A percentile compares a stretch with the other conserved stretches of the same genome.
Conservation (phyloP, 1,140 invertebrate genomes). For the Ridgeia piscesae region DNA sequence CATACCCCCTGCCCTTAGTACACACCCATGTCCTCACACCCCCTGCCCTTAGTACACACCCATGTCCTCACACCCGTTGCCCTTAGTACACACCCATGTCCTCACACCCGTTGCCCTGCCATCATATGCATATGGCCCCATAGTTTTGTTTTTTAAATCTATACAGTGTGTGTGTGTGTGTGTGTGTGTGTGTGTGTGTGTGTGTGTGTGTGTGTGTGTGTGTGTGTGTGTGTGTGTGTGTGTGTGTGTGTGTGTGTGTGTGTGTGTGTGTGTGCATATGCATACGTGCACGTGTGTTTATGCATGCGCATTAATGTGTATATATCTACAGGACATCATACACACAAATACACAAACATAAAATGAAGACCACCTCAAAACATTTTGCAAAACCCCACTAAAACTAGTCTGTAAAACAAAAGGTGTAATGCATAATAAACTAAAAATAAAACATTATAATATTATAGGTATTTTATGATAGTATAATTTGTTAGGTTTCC, state of each 20-base stretch:
- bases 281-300: background rate
- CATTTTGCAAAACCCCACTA: too few species aligned
- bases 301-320: background rate
- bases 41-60: too few species aligned
- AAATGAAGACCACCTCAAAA: background rate
- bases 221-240: background rate
- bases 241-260: background rate
- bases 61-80: too few species aligned
- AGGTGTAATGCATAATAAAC: background rate
- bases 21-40: too few species aligned
- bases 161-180: background rate
- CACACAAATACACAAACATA: background rate
- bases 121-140: background rate
- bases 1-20: too few species aligned
- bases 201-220: background rate
- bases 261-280: too few species aligned
- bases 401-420: background rate
- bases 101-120: too few species aligned
- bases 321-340: background rate
- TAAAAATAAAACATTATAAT: conserved; percentile 6
- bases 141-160: background rate
- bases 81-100: too few species aligned
- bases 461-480: background rate
- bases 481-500: too few species aligned
- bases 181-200: background rate